Evolutionary conservation across 2,113 vertebrate species (phyloP).

Genomic region (Aplodontia rufa): DNA sequence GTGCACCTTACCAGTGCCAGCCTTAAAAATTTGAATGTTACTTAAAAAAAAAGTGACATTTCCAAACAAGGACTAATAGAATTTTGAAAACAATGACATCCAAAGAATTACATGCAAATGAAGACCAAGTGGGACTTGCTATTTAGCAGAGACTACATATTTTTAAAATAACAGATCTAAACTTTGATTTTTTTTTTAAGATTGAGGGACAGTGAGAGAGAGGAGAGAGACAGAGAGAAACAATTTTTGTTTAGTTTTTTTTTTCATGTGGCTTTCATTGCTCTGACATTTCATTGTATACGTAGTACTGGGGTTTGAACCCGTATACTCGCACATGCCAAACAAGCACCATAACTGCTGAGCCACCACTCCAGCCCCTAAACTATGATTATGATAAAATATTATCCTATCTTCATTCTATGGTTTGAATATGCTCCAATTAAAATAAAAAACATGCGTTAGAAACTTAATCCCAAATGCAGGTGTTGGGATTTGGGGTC

Average conservation of each 20-base stretch:
- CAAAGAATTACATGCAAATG: not conserved
- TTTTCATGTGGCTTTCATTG: too few relatives aligned
- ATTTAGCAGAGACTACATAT: not conserved
- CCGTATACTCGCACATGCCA: too few relatives aligned
- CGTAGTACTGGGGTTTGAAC: too few relatives aligned
- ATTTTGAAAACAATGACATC: not conserved
- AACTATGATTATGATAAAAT: not conserved
- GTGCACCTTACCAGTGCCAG: not conserved
- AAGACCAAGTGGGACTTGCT: not conserved
- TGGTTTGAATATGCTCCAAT: not conserved
- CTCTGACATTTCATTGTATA: too few relatives aligned
- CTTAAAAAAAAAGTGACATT: not conserved
- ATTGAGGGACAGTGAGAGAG: too few relatives aligned
- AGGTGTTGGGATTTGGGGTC: not conserved
- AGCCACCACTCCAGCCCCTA: too few relatives aligned
- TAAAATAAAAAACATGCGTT: not conserved
- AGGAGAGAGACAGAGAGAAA: too few relatives aligned
- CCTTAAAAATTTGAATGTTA: not conserved
- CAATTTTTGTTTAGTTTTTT: too few relatives aligned
- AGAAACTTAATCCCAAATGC: not conserved
- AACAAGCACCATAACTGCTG: too few relatives aligned
- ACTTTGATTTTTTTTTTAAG: too few relatives aligned
- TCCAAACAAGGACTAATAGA: not conserved
- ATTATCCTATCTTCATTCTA: not conserved
- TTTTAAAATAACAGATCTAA: too few relatives aligned